A percentile compares a stretch with the other conserved stretches of the same genome.
Conservation (phyloP, 2,797 vertebrate genomes). For the Intellagama lesueurii region DNA sequence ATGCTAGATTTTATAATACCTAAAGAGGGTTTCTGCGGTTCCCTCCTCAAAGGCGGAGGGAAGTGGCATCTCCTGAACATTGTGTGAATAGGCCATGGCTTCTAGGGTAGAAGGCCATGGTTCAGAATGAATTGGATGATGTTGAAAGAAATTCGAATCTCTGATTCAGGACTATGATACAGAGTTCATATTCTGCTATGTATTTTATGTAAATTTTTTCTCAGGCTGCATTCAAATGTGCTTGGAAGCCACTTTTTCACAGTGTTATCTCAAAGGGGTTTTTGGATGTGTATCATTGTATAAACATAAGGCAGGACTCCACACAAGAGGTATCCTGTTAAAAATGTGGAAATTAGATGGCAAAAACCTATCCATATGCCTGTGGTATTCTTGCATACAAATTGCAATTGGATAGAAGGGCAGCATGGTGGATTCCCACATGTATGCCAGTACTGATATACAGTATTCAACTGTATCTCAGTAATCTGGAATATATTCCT, state of each 20-base stretch:
- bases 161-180: not conserved
- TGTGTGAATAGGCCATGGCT: not conserved
- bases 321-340: too few relatives aligned
- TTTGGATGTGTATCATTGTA: too few relatives aligned
- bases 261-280: not conserved
- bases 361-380: not conserved
- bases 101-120: not conserved
- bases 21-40: too few relatives aligned
- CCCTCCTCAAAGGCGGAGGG: too few relatives aligned
- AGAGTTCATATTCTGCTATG: not conserved
- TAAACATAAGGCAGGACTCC: too few relatives aligned
- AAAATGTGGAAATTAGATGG: too few relatives aligned
- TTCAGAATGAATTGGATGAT: too few relatives aligned
- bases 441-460: not conserved
- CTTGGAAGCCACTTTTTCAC: not conserved
- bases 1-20: too few relatives aligned
- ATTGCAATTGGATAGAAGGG: not conserved
- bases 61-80: too few relatives aligned
- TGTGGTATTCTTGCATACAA: not conserved
- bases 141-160: not conserved
- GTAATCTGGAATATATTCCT: too few relatives aligned
- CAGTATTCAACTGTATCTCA: too few relatives aligned
- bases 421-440: not conserved
- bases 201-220: not conserved
- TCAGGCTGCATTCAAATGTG: not conserved